These are phyloP conservation scores for Amphilophus citrinellus DNA, from an alignment of 2,113 vertebrate genomes.

Conservation along the genomic window DNA sequence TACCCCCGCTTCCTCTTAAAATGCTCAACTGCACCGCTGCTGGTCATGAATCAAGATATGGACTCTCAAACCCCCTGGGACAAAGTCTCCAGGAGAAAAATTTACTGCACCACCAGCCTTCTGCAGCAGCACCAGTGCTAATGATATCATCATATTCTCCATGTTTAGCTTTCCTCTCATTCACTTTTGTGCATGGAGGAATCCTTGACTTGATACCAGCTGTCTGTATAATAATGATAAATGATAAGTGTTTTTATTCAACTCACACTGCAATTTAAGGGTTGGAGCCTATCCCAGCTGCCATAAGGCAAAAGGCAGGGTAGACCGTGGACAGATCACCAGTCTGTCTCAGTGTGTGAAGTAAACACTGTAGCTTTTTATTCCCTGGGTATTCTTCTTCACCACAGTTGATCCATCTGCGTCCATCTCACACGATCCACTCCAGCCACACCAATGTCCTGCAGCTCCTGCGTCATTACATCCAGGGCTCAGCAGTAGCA, in stretches of 20 bases:
- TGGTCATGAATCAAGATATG: conserved; percentile 68
- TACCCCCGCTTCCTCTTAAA: conserved; percentile 58
- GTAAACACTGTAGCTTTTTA: neutral
- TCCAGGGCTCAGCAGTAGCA: neutral
- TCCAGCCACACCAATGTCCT: neutral
- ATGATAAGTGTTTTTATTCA: neutral
- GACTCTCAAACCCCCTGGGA: conserved; percentile 46
- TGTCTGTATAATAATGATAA: no score
- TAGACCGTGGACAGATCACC: no score
- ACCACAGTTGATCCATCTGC: neutral
- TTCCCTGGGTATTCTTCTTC: neutral
- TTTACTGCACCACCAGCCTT: conserved; percentile 34
- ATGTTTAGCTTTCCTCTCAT: neutral
- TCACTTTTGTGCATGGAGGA: neutral
- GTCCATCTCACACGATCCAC: no score
- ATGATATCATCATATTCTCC: neutral
- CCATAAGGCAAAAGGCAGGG: no score
- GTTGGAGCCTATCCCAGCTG: no score
- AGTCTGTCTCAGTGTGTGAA: neutral
- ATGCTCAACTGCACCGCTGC: conserved; percentile 49
- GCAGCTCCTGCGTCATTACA: neutral
- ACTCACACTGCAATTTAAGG: neutral
- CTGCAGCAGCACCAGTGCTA: conserved; percentile 3
- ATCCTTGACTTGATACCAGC: neutral
- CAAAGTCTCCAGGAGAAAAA: conserved; percentile 52